Evolutionary conservation across 2,113 vertebrate species (phyloP).

Genomic region (Sapajus apella): DNA sequence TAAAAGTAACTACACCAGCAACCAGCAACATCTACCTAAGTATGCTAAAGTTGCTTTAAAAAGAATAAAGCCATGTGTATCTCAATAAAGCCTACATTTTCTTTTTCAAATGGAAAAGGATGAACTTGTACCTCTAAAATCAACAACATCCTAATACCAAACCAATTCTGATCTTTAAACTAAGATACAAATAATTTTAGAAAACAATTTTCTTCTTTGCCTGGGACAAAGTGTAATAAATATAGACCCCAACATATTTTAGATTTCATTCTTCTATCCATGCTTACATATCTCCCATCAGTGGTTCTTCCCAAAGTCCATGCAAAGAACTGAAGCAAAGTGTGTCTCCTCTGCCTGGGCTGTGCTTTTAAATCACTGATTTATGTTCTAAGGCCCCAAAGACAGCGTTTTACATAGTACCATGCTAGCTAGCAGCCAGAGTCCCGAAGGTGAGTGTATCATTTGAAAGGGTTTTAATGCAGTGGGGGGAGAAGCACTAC

Average conservation of each 20-base stretch:
- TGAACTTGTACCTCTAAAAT: not conserved
- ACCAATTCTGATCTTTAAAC: constrained; percentile 16
- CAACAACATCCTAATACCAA: not conserved
- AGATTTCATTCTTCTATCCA: not conserved
- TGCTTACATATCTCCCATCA: not conserved
- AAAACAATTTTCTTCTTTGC: constrained; percentile 20
- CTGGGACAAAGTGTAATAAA: constrained; percentile 25
- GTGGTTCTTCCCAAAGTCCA: constrained; percentile 9
- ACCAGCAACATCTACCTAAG: not conserved
- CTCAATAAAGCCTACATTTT: not conserved
- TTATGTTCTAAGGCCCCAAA: constrained; percentile 60
- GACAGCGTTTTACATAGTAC: constrained; percentile 69
- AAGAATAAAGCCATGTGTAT: not conserved
- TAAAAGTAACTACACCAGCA: not conserved
- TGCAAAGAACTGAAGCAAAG: not conserved
- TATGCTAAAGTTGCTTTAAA: not conserved
- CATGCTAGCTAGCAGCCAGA: not conserved
- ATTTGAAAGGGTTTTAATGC: constrained; percentile 74
- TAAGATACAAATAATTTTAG: constrained; percentile 10
- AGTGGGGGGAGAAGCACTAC: constrained; percentile 48
- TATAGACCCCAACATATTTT: not conserved
- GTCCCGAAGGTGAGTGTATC: constrained; percentile 63
- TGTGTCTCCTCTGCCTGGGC: not conserved
- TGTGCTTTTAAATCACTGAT: constrained; percentile 49
- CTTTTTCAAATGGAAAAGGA: constrained; percentile 20